phyloP scores from a whole-genome alignment of 2,888 invertebrate genomes.

The Lottia gigantea region DNA sequence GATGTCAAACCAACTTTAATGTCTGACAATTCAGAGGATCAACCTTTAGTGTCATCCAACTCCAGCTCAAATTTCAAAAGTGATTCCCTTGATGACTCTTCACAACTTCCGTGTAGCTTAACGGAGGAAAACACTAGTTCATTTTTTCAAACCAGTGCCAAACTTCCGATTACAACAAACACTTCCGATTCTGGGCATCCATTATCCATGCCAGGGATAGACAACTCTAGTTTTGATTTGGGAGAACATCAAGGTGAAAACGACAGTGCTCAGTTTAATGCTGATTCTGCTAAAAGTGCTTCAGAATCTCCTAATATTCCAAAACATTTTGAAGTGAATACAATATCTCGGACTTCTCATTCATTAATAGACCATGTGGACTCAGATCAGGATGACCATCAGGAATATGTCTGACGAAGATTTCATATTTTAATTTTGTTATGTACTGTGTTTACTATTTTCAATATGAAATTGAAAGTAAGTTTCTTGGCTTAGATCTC shows the following conservation, averaged over 20 bases:
- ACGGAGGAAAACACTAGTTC: constrained; percentile 12
- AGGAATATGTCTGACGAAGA: constrained; percentile 21
- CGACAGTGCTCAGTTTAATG: constrained; percentile 3
- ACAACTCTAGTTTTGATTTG: constrained; percentile 42
- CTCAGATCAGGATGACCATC: constrained; percentile 17
- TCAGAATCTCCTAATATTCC: constrained; percentile 18
- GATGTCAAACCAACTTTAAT: constrained; percentile 36
- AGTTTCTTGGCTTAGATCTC: too few relatives aligned
- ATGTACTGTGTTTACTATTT: constrained; percentile 13
- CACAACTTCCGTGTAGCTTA: constrained; percentile 14
- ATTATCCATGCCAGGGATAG: constrained; percentile 33
- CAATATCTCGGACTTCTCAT: constrained; percentile 14
- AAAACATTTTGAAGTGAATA: constrained; percentile 12
- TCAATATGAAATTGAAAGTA: neutral
- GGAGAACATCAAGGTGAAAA: constrained; percentile 29
- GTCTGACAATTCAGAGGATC: constrained; percentile 31
- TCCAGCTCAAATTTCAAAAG: constrained; percentile 24
- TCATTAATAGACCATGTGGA: neutral
- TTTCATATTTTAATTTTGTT: constrained; percentile 12
- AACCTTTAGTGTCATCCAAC: constrained; percentile 25
- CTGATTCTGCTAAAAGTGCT: constrained; percentile 11
- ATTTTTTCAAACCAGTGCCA: constrained; percentile 12
- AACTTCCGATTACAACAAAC: constrained; percentile 11
- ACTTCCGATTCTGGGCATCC: neutral
- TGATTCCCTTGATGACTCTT: constrained; percentile 25